Conservation (phyloP, 2,888 invertebrate genomes). For the Tethea ocularis region DNA sequence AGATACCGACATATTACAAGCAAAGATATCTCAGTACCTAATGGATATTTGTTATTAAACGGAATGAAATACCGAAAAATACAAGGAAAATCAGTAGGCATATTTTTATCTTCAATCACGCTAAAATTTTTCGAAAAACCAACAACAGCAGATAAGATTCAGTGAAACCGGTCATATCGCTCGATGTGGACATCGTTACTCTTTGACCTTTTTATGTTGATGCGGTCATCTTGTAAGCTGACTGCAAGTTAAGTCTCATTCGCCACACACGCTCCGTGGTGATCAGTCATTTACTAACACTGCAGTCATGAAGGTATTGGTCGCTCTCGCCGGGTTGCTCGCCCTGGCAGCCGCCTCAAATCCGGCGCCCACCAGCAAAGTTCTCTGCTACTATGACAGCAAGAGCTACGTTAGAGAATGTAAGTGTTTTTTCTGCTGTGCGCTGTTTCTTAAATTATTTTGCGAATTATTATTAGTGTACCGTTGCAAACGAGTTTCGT, state of each 20-base stretch:
- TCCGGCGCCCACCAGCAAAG: constrained; percentile 79
- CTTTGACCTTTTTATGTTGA: constrained; percentile 9
- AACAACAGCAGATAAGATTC: constrained; percentile 52
- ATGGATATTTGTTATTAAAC: too few species aligned
- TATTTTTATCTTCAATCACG: constrained; percentile 8
- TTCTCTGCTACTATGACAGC: constrained; percentile 89
- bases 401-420: constrained; percentile 87
- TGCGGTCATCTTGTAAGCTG: constrained; percentile 38
- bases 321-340: constrained; percentile 57
- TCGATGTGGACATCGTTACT: background rate
- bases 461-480: constrained; percentile 31
- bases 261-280: constrained; percentile 62
- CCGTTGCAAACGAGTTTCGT: constrained; percentile 26
- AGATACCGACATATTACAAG: too few species aligned
- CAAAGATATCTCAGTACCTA: too few species aligned
- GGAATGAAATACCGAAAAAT: background rate
- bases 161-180: constrained; percentile 42
- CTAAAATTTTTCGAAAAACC: constrained; percentile 9
- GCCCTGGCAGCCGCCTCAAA: constrained; percentile 64
- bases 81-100: background rate
- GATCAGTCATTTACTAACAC: constrained; percentile 51
- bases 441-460: constrained; percentile 34
- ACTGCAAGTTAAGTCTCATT: constrained; percentile 52
- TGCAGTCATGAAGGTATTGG: constrained; percentile 56
- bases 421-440: constrained; percentile 72